Base-by-base conservation (phyloP, 1,140 invertebrate species). In the Ceratosolen fusciceps region DNA sequence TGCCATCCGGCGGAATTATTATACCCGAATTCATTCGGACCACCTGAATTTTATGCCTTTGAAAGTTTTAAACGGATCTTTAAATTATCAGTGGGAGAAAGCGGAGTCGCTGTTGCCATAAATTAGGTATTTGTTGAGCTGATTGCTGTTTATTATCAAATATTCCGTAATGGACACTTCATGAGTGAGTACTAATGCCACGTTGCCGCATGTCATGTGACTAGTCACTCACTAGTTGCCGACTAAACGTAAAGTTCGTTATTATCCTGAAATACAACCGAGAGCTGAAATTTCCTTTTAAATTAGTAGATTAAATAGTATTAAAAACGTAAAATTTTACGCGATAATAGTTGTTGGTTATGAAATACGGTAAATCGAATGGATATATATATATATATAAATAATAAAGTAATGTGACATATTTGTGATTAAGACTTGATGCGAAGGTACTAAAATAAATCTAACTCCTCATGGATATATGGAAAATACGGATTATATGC, bases 101-200 rank as follows among this genome's bases (percentile, higher is more conserved):
- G 9, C 21, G 37, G 9, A 37, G 31, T 37, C 29, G 2, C 21
- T 65, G 16, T 7, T 37, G 0, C 10, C 9, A 65, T 8, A 37
- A 37, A 65, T 37, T 65, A 65, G 10, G 8, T 65, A 65, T 65
- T 65, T 65, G 19, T 65, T n/a, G 5, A 65, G 14, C 19, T 60
- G 3, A 29, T 60, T 19, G 12, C 14, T 37, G 56, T 19, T 34
- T 62, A 34, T 62, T 19, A 62, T 62, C 14, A 62, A 34, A 34
- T 34, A 62, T 34, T 34, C 29, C 34, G 8, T 21, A 65, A 37
- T n/a, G 9, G 21, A 37, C 37, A 37, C 60, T 65, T 65, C 7
- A n/a, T 37, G 14, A 37, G 3, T n/a, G 16, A 3, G 21, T 9
- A 10, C 37, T n/a, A 19, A 0, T 62, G 29, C 16, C n/a, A 34